Conservation (phyloP, 2,888 invertebrate genomes). For the Leucophenga montana region DNA sequence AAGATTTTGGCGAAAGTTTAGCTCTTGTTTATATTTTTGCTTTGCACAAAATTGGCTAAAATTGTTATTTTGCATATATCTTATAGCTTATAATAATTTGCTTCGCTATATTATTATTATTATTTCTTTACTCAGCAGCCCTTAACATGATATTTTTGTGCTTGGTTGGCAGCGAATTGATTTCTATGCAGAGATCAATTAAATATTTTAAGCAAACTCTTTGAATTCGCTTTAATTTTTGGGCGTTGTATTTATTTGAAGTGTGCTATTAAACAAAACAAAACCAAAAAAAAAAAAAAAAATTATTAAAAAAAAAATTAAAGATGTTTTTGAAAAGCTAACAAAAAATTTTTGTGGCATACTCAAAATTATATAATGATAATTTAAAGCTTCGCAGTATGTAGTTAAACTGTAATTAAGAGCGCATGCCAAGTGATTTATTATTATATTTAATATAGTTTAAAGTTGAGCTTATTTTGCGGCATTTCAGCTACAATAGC, state of each 20-base stretch:
- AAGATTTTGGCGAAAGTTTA: neutral
- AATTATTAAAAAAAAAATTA: constrained; percentile 16
- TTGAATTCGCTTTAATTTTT: constrained; percentile 28
- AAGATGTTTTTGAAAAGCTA: constrained; percentile 5
- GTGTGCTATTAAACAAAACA: constrained; percentile 18
- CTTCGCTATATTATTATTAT: constrained; percentile 39
- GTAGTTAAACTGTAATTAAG: constrained; percentile 45
- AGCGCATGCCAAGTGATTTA: constrained; percentile 4
- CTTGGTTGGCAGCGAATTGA: neutral
- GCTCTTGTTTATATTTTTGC: constrained; percentile 8
- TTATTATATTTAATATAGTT: constrained; percentile 13
- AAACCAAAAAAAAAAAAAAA: constrained; percentile 32
- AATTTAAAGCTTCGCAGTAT: constrained; percentile 71
- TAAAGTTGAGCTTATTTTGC: constrained; percentile 46
- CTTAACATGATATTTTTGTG: constrained; percentile 31
- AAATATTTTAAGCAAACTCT: neutral
- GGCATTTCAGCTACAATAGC: constrained; percentile 24
- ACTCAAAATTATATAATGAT: constrained; percentile 1
- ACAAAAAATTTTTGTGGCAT: constrained; percentile 35
- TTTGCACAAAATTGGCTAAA: constrained; percentile 17
- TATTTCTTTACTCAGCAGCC: constrained; percentile 34
- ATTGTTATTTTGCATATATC: neutral
- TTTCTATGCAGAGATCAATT: neutral
- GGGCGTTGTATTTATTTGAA: constrained; percentile 25
- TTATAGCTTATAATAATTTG: neutral